These are phyloP conservation scores for Periophthalmodon schlosseri DNA, from an alignment of 2,113 vertebrate species.

Conservation along the genomic window DNA sequence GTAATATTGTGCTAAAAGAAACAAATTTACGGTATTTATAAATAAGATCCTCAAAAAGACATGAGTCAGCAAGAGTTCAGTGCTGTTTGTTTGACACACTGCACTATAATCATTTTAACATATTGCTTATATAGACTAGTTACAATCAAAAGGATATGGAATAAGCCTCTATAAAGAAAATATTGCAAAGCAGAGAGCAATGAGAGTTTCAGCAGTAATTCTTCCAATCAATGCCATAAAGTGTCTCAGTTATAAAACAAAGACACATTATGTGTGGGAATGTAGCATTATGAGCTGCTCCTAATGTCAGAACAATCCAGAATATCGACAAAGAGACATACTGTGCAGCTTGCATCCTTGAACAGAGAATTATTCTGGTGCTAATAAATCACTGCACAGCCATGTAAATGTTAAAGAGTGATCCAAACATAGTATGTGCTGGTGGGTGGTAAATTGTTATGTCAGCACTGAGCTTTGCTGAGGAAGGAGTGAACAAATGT, in stretches of 20 bases:
- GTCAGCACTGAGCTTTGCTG: slow-evolving; percentile 69
- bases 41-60: background rate
- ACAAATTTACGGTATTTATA: slow-evolving; percentile 6
- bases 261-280: background rate
- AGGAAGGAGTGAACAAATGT: slow-evolving; percentile 59
- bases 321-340: slow-evolving; percentile 3
- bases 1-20: slow-evolving; percentile 2
- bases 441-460: slow-evolving; percentile 62
- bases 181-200: background rate
- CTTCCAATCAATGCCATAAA: background rate
- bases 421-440: slow-evolving; percentile 57
- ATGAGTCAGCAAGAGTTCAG: background rate
- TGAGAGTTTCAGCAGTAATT: background rate
- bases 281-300: background rate
- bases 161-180: background rate
- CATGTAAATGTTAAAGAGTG: slow-evolving; percentile 64
- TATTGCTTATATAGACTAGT: background rate
- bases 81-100: background rate
- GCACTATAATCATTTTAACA: background rate
- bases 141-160: background rate
- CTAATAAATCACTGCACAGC: slow-evolving; percentile 59
- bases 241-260: background rate
- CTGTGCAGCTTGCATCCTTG: slow-evolving; percentile 28
- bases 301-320: slow-evolving; percentile 1
- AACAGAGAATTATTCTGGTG: slow-evolving; percentile 41